Conservation (phyloP, 2,113 vertebrate genomes). For the Orthochromis malagaraziensis region DNA sequence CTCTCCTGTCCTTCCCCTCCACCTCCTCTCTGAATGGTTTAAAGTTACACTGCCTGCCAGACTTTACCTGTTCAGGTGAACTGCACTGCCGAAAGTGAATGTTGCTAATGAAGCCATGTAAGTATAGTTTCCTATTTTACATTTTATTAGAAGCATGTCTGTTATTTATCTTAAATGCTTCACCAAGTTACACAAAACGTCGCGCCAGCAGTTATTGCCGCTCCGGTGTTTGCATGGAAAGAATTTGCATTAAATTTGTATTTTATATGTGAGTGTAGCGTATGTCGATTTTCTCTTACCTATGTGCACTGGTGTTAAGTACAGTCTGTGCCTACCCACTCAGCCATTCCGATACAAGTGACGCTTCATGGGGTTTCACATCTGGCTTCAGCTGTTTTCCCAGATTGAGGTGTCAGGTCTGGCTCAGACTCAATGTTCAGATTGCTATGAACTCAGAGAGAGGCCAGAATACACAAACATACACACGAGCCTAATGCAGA, state of each 20-base stretch:
- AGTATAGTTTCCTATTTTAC: not conserved
- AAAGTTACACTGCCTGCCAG: constrained; percentile 40
- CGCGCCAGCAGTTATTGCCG: not conserved
- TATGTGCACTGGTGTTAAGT: not conserved
- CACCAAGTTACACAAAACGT: not conserved
- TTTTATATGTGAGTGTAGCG: not conserved
- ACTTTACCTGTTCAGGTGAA: constrained; percentile 68
- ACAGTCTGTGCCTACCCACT: not conserved
- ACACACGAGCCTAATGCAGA: not conserved
- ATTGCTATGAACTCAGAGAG: not conserved
- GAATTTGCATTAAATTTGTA: not conserved
- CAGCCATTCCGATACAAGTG: constrained; percentile 2
- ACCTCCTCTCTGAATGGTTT: constrained; percentile 27
- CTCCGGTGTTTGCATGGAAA: not conserved
- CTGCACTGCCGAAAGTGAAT: constrained; percentile 9
- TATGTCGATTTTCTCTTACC: not conserved
- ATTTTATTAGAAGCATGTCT: not conserved
- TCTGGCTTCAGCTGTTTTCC: constrained; percentile 41
- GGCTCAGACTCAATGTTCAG: not conserved
- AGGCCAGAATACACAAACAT: not conserved
- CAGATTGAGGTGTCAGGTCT: constrained; percentile 27
- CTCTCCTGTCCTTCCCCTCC: constrained; percentile 9
- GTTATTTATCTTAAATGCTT: not conserved
- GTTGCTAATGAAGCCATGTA: constrained; percentile 29
- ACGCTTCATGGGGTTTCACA: constrained; percentile 28